Percentiles rank a stretch among this genome's conserved stretches.
These are phyloP conservation scores for Nautilus pompilius DNA, from an alignment of 1,140 invertebrate species.

Conservation along the genomic window DNA sequence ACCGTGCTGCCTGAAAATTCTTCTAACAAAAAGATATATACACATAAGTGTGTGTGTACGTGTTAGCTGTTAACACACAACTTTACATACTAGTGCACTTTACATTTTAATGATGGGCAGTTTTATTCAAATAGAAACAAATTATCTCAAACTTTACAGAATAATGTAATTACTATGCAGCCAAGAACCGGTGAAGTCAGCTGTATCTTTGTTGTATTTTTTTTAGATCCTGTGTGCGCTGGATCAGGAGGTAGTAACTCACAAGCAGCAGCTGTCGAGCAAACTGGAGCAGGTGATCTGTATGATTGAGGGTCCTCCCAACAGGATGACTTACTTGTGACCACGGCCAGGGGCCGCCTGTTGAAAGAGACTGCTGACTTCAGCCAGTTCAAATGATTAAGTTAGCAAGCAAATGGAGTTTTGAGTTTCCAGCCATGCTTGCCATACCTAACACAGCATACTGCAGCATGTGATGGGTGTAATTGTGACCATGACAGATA, in stretches of 20 bases:
- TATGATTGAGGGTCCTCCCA: slow-evolving; percentile 40
- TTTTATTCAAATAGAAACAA: not conserved
- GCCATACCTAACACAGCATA: too few relatives aligned
- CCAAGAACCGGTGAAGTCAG: slow-evolving; percentile 10
- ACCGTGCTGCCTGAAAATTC: too few relatives aligned
- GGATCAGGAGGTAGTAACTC: slow-evolving; percentile 31
- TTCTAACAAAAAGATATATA: too few relatives aligned
- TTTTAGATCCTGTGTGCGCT: slow-evolving; percentile 18
- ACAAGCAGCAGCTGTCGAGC: slow-evolving; percentile 34
- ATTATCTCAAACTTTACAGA: not conserved
- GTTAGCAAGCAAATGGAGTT: too few relatives aligned
- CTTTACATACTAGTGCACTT: too few relatives aligned
- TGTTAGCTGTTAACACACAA: too few relatives aligned
- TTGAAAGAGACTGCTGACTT: not conserved
- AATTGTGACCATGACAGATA: too few relatives aligned
- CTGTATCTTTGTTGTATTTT: slow-evolving; percentile 4
- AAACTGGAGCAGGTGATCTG: slow-evolving; percentile 42
- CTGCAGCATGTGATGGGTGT: too few relatives aligned
- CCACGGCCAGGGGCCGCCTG: too few relatives aligned
- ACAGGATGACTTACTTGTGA: slow-evolving; percentile 36
- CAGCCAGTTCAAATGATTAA: too few relatives aligned
- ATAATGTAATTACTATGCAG: slow-evolving; percentile 8
- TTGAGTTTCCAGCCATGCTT: too few relatives aligned
- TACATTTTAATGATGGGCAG: not conserved
- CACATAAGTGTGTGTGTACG: too few relatives aligned